Conservation (phyloP, 92 coral and sea anemone species). For the Palythoa grandis region DNA sequence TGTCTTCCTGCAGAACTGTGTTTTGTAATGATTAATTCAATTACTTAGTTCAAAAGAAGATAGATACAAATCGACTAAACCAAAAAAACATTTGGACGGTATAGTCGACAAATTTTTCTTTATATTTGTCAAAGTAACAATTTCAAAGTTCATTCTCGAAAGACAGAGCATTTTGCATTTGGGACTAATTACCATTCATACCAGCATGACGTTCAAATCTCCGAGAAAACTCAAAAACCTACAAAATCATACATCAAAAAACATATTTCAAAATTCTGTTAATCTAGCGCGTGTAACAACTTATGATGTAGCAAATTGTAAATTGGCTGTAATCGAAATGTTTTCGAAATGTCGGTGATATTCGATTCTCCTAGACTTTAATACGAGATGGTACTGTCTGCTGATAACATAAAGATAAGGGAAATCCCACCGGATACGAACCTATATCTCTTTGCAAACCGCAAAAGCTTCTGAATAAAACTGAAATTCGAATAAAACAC, state of each 20-base stretch:
- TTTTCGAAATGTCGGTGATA: slow-evolving; percentile 3
- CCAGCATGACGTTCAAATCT: slow-evolving; percentile 1
- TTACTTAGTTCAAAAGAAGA: too few species aligned
- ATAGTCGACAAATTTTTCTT: neutral
- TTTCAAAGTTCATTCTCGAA: neutral
- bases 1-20: too few species aligned
- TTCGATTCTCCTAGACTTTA: neutral
- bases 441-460: neutral
- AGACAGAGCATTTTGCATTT: neutral
- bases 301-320: neutral
- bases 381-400: slow-evolving; percentile 6
- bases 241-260: neutral
- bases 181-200: neutral
- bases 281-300: neutral
- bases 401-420: slow-evolving; percentile 36
- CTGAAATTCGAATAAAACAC: neutral
- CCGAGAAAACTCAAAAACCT: neutral
- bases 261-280: neutral
- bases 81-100: too few species aligned
- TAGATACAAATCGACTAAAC: too few species aligned
- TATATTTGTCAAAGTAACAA: neutral
- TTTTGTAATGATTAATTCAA: too few species aligned
- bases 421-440: neutral
- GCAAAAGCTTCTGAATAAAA: neutral
- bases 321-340: neutral